Base-by-base conservation (phyloP, 2,113 vertebrate genomes). In the Nycticorax nycticorax region DNA sequence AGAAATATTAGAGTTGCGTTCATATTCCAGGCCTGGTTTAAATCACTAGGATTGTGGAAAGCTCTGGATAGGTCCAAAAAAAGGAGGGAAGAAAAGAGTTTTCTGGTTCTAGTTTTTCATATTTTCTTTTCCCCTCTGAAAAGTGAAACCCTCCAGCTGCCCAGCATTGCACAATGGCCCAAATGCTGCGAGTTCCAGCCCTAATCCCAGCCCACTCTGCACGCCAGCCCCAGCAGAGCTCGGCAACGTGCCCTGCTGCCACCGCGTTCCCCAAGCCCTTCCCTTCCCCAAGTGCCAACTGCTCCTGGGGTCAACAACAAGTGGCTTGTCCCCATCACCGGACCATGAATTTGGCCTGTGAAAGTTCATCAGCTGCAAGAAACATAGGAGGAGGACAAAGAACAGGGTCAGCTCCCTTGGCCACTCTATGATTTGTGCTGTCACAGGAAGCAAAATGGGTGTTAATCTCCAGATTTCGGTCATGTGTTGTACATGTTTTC, bases 101-200 rank as follows among this genome's bases (percentile, higher is more conserved):
- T 98, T 98, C 97, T 98, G 98, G 97, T 98, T 97, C 96, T 97
- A 98, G 96, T 97, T 97, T 98, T 97, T 97, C 74, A 85, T 67
- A 95, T 97, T 94, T 97, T 94, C 82, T 93, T 94, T 97, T 95
- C 87, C 76, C 45, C 22, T 93, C 94, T 95, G 96, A 98, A 98
- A 98, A 98, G 97, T 97, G 98, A 98, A 98, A 98, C 98, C 96
- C 96, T 97, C 95, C 97, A 98, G 98, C 96, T 98, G 98, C 96
- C 96, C 89, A 1, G 96, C 96, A 97, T 98, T 98, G 97, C 97
- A 98, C 97, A 98, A 98, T 79, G 96, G 88, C 97, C 92, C 89
- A 79, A 95, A 88, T 95, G 78, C 92, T 95, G 77, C 0, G 21
- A 97, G 97, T 97, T 96, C 97, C 96, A 96, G 92, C 91, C 96